phyloP scores from a whole-genome alignment of 2,113 vertebrate genomes.

The Baryphthengus martii region DNA sequence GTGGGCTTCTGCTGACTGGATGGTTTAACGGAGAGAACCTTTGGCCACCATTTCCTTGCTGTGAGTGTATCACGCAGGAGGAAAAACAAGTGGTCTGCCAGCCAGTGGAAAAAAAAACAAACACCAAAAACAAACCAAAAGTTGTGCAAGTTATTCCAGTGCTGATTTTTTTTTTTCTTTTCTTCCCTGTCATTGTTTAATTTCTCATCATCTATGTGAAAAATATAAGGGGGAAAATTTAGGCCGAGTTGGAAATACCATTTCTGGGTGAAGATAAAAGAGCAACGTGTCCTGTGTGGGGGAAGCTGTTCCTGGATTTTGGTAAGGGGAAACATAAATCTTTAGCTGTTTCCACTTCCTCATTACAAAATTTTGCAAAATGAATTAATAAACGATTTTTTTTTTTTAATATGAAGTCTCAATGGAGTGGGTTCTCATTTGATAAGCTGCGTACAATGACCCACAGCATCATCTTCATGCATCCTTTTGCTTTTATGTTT shows the following conservation, averaged over 20 bases:
- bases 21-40: background rate
- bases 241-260: background rate
- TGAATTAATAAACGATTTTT: background rate
- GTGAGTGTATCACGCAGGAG: rapidly evolving
- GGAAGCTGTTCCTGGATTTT: background rate
- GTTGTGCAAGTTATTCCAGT: background rate
- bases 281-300: background rate
- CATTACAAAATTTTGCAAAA: background rate
- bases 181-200: background rate
- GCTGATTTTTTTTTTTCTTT: background rate
- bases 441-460: background rate
- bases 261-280: background rate
- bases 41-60: background rate
- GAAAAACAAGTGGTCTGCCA: background rate
- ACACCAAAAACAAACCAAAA: rapidly evolving
- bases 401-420: background rate
- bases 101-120: background rate
- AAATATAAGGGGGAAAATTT: background rate
- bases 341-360: background rate
- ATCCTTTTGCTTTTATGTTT: too few relatives aligned
- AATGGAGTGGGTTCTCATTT: background rate
- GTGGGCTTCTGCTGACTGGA: background rate
- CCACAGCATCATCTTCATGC: background rate
- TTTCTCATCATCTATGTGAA: background rate
- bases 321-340: background rate